Evolutionary conservation across 2,797 vertebrate species (phyloP).

Genomic region (Onychomys leucogaster): DNA sequence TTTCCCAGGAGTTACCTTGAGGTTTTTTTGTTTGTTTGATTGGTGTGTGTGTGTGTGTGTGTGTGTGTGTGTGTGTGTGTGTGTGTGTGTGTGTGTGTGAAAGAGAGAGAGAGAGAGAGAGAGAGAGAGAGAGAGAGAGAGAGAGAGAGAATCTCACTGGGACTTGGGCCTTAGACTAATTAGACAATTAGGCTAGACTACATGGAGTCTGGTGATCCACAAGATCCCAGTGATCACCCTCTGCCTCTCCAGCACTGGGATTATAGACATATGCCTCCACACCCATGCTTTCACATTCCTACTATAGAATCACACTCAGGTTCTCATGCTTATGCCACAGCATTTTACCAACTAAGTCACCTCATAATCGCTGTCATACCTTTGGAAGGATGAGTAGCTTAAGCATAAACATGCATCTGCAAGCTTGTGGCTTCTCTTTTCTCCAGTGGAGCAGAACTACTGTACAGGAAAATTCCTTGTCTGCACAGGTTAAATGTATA

Average conservation of each 20-base stretch:
- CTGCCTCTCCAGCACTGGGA: neutral
- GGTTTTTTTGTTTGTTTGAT: no score
- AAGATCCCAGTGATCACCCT: neutral
- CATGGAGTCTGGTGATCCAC: neutral
- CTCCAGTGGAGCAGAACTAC: neutral
- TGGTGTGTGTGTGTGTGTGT: no score
- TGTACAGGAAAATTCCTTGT: slow-evolving; percentile 17
- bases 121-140: no score
- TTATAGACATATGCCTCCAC: neutral
- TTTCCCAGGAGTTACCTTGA: neutral
- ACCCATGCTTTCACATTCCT: neutral
- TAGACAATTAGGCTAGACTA: no score
- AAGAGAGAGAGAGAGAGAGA: no score
- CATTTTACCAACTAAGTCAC: neutral
- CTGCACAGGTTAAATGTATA: neutral
- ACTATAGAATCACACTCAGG: neutral
- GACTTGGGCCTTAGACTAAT: neutral
- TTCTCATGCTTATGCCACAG: neutral
- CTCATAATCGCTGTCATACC: neutral
- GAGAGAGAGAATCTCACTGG: neutral
- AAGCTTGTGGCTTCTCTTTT: neutral
- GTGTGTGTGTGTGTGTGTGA: no score
- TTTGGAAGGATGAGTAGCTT: neutral
- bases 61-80: no score
- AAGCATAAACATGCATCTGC: neutral